Conservation (phyloP, 2,797 vertebrate genomes). For the Sciaenops ocellatus region DNA sequence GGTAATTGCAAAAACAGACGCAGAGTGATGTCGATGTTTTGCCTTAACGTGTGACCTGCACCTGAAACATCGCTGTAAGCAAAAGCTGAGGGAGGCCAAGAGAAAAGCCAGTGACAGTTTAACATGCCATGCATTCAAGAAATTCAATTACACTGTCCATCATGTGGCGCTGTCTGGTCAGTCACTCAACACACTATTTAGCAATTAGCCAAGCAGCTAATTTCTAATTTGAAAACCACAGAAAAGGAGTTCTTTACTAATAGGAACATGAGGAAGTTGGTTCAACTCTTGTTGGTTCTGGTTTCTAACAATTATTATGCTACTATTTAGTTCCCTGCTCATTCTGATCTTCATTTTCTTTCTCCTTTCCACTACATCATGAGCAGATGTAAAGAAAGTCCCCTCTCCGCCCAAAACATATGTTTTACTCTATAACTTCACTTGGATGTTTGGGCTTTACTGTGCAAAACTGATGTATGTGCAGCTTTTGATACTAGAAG, state of each 20-base stretch:
- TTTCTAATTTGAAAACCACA: slow-evolving; percentile 6
- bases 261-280: slow-evolving; percentile 1
- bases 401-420: not conserved
- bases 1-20: slow-evolving; percentile 77
- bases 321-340: slow-evolving; percentile 13
- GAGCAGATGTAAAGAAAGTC: slow-evolving; percentile 14
- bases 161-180: slow-evolving; percentile 28
- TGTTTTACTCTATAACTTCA: not conserved
- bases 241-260: slow-evolving; percentile 9
- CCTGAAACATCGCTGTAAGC: slow-evolving; percentile 50
- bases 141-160: slow-evolving; percentile 52
- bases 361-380: slow-evolving; percentile 23
- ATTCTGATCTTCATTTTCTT: slow-evolving; percentile 7
- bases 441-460: not conserved
- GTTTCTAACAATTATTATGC: slow-evolving; percentile 11
- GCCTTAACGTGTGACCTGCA: slow-evolving; percentile 64
- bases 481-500: not conserved
- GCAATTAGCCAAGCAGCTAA: slow-evolving; percentile 50
- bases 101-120: slow-evolving; percentile 67
- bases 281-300: not conserved
- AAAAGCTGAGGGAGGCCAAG: slow-evolving; percentile 39
- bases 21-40: slow-evolving; percentile 60
- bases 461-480: not conserved
- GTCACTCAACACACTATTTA: slow-evolving; percentile 46
- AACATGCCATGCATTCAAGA: slow-evolving; percentile 36